Evolutionary conservation across 2,113 vertebrate genomes (phyloP), one percentile per base, ranked within the genome.

Genomic region (Hipposideros armiger): DNA sequence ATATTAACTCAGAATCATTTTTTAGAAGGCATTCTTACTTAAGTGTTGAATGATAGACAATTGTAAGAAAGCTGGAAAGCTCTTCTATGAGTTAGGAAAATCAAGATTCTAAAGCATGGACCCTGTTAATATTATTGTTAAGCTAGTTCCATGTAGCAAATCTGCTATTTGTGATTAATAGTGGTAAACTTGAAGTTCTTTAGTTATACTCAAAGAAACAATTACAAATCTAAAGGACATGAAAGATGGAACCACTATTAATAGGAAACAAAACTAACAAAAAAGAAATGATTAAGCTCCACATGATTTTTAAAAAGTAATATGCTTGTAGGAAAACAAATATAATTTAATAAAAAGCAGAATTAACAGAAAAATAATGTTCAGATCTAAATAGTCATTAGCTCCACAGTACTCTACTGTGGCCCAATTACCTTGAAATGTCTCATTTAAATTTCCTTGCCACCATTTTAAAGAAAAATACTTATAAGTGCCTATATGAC

Each of bases 281-380:
- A 74, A 24, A 36, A 26, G 54, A 74, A 87, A 87, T 83, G 3
- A 52, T 30, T 56, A 72, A 22, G 3, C 1, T 83, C 4, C 11
- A 40, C 16, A 28, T 74, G 32, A 64, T 91, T 70, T 93, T 86
- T 1, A 42, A 83, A 91, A 78, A 76, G 14, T 2, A 60, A 14
- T 47, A 58, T 69, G 32, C 20, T 96, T 96, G 4, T 56, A 66
- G 42, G 13, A 91, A 95, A 86, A 66, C 7, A 85, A 82, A 60
- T 19, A 1, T 64, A 90, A 91, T 45, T 87, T 77, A 67, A 64
- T 83, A 74, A 58, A 85, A 73, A 70, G 2, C 11, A 69, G 11
- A 1, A 54, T 70, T 78, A 56, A 42, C 24, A 72, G 19, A 82
- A 93, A 89, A 78, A 45, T 11, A 62, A 42, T 58, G 3, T 42